Evolutionary conservation across 2,797 vertebrate genomes (phyloP), one percentile per base, ranked within the genome.

Genomic region (Sardinella longiceps): DNA sequence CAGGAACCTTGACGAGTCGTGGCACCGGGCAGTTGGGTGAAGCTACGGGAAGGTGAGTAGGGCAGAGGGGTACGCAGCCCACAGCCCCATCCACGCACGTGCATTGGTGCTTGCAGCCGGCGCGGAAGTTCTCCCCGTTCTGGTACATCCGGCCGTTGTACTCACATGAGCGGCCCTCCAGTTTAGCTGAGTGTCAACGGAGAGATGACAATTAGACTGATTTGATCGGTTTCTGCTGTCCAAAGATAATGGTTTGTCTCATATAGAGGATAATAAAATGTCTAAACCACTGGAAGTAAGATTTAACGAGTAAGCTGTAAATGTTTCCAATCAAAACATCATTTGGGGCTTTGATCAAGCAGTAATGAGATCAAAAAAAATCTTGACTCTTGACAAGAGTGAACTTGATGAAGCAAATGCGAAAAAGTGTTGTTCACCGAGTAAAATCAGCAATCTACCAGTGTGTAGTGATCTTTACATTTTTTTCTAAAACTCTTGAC

Each of bases 81-180:
- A 96, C 96, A 0, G 95, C 95, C 0, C 96, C 96, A 0, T 97
- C 96, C n/a, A 96, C 95, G 85, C 96, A 97, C 80, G 94, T 96
- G 89, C 96, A 97, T 89, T 96, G 96, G 91, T 96, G 95, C 82
- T 96, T 96, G 89, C 96, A 97, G 37, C 95, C 96, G 0, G 95
- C 95, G 0, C 87, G 90, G 89, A 97, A 97, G 80, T 94, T 95
- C 91, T 96, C 96, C 0, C 96, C 95, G 0, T 95, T 96, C 86
- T 96, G 96, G 87, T 96, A 96, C 85, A 97, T 95, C 37, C 90
- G 91, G 2, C 96, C 95, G 0, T 93, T 95, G 91, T 96, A 96
- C 84, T 97, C 96, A 0, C 96, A 97, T 0, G 95, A 95, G 43
- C 95, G 94, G 3, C 96, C 96, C 84, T 97, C 96, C 12, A 93